A percentile compares a stretch with the other conserved stretches of the same genome.
These are phyloP conservation scores for Odontesthes bonariensis DNA, from an alignment of 2,113 vertebrate genomes.

Conservation along the genomic window DNA sequence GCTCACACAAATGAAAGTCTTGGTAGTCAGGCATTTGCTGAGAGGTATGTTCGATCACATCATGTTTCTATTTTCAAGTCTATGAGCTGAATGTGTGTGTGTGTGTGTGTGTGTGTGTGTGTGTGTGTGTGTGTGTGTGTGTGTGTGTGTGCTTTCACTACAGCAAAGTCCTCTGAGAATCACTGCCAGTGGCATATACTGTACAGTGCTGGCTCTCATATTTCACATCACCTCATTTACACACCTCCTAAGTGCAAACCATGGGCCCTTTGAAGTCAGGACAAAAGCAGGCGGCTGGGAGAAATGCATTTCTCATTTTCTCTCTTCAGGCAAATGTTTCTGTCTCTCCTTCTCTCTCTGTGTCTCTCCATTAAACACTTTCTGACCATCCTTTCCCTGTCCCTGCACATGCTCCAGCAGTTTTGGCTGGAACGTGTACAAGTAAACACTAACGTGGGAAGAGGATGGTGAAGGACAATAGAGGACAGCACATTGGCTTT, in stretches of 20 bases:
- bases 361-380: conserved; percentile 5
- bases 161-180: conserved; percentile 49
- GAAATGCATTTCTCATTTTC: conserved; percentile 57
- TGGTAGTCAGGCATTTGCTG: not conserved
- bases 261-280: conserved; percentile 66
- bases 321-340: conserved; percentile 44
- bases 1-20: conserved; percentile 16
- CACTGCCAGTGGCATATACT: conserved; percentile 44
- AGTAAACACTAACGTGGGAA: not conserved
- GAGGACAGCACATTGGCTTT: not conserved
- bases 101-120: conserved; percentile 12
- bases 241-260: conserved; percentile 55
- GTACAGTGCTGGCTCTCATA: conserved; percentile 48
- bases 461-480: not conserved
- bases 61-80: conserved; percentile 5
- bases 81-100: conserved; percentile 29
- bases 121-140: conserved; percentile 30
- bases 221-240: conserved; percentile 63
- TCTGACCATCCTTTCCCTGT: not conserved
- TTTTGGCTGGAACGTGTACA: not conserved
- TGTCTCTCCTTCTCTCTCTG: conserved; percentile 11
- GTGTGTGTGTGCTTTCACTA: conserved; percentile 13
- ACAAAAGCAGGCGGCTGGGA: conserved; percentile 50
- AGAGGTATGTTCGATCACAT: conserved; percentile 12
- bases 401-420: not conserved